Evolutionary conservation across 2,797 vertebrate genomes (phyloP), one percentile per base, ranked within the genome.

Genomic region (Choloepus didactylus): DNA sequence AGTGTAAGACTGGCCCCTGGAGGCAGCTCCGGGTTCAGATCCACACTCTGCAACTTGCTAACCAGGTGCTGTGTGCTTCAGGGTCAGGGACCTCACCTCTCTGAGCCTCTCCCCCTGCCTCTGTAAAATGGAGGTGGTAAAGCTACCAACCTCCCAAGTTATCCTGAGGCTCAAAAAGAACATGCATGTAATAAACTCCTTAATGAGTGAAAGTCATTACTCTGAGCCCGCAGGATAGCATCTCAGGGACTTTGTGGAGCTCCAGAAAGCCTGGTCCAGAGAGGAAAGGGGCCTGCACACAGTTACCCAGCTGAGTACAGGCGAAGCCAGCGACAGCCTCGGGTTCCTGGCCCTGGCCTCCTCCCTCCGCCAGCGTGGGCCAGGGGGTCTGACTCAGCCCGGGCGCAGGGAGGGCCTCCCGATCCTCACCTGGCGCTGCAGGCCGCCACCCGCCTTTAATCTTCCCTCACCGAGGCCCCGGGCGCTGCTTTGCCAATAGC

Each of bases 341-440:
- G 35, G 51, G 29, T 41, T 29, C 75, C 1, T 19, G 91, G 56
- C 56, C 69, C 41, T 1, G 35, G 56, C 62, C 10, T 2, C 64
- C 56, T 18, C 54, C 77, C 18, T 11, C 25, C n/a, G 7, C 1
- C 35, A 14, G 4, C 15, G 69, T 64, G 27, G 41, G 18, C 62
- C 62, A 0, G 62, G 31, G 51, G 31, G 19, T 80, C 92, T 76
- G 93, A 75, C 85, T 75, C 95, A 75, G 82, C 80, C 73, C 21
- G 59, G 41, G 87, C n/a, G 16, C 62, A 1, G 69, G 84, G 77
- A n/a, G 59, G 81, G 60, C 31, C 69, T 11, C 46, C 31, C 6
- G 18, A 59, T 64, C 19, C 60, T 80, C 89, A 89, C 83, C 93
- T 77, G 90, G 87, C 38, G 41, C 81, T 35, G 86, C 85, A 3